Base-by-base conservation (phyloP, 2,113 vertebrate genomes). In the Lonchura striata region DNA sequence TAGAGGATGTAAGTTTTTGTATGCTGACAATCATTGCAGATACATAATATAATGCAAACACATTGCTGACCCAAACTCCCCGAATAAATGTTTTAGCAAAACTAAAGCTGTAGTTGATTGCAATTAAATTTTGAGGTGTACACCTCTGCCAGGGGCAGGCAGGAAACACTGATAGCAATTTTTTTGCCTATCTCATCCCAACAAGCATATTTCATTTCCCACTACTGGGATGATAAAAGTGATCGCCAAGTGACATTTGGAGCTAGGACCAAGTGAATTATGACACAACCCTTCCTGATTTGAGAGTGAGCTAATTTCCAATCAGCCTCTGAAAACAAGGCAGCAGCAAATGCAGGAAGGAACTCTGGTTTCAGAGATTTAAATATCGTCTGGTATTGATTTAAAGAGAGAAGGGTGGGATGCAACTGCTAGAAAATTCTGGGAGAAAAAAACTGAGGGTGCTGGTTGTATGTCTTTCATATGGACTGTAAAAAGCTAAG, bases 221-320 rank as follows among this genome's bases (percentile, higher is more conserved):
- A 72, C 75, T 61, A 88, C 30, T 65, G 59, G 83, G 66, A 84
- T 0, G 0, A 49, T 44, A 91, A 88, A 93, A 95, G 59, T 33
- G 90, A 87, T 93, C 41, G 0, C 70, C 14, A 1, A 90, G 42
- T 90, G 86, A 96, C 88, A 83, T 88, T 74, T 90, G 50, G 88
- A 90, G 68, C 39, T 80, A 59, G 60, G 91, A 90, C 82, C 80
- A 93, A 90, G 76, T 66, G 92, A 96, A 90, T 90, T 95, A 88
- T 86, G 88, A 93, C 94, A 87, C 84, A 94, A 60, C 24, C 49
- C 65, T 66, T 88, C 88, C 92, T 77, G 86, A 90, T 94, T 95
- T 94, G 86, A 93, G 50, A 94, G 70, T 77, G 82, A 88, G 72
- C 64, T 70, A 63, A 94, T 94, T 97, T 94, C 76, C 82, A 97